phyloP scores from a whole-genome alignment of 2,888 invertebrate species.

The Caenorhabditis zanzibari region DNA sequence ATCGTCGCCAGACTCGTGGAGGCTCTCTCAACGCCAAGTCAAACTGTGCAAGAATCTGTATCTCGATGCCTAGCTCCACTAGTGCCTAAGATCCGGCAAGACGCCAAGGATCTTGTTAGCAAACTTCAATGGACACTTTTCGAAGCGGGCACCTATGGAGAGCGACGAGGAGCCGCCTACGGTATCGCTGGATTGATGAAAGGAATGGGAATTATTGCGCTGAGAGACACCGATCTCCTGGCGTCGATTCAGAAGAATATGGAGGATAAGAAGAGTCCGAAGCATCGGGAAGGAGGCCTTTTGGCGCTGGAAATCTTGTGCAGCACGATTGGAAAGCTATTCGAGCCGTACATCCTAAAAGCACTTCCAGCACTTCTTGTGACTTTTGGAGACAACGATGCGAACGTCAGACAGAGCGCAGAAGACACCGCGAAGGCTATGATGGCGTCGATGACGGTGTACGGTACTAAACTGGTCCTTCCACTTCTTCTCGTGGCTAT shows the following conservation, averaged over 20 bases:
- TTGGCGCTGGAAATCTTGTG: constrained; percentile 95
- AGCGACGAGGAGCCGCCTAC: constrained; percentile 96
- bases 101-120: constrained; percentile 92
- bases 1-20: constrained; percentile 93
- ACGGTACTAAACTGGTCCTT: constrained; percentile 97
- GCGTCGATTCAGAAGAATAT: constrained; percentile 90
- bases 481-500: constrained; percentile 94
- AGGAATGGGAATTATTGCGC: constrained; percentile 95
- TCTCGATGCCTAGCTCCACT: constrained; percentile 96
- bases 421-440: constrained; percentile 88
- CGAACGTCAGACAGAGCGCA: constrained; percentile 93
- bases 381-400: constrained; percentile 96
- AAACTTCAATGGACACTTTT: constrained; percentile 92
- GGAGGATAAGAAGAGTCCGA: constrained; percentile 96
- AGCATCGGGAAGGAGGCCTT: constrained; percentile 93
- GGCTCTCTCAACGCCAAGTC: constrained; percentile 96
- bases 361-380: constrained; percentile 92
- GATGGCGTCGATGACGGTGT: constrained; percentile 93
- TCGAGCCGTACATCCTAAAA: constrained; percentile 99
- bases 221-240: constrained; percentile 93
- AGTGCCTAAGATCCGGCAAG: constrained; percentile 94
- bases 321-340: constrained; percentile 94
- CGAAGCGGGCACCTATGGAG: constrained; percentile 94
- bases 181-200: constrained; percentile 93
- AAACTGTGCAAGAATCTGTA: constrained; percentile 94